Base-by-base conservation (phyloP, 2,113 vertebrate genomes). In the Oreamnos americanus region DNA sequence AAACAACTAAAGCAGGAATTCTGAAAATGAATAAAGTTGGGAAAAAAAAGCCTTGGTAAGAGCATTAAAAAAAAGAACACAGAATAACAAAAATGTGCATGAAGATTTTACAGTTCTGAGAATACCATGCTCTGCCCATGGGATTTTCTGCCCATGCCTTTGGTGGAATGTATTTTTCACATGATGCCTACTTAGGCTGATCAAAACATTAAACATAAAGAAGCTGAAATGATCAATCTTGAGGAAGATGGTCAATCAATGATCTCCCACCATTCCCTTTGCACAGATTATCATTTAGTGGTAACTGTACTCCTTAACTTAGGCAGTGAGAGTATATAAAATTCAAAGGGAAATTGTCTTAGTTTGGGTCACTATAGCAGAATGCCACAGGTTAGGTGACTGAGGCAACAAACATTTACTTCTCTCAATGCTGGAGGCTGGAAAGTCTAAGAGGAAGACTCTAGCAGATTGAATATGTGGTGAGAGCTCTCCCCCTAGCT, bases 401-500 rank as follows among this genome's bases (percentile, higher is more conserved):
- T 81, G 39, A 43, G 13, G 62, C 47, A 62, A 12, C 21, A 81
- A 25, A 17, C 25, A n/a, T 79, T 49, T 30, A 25, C 43, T 64
- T 53, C 45, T 64, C 28, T 26, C 74, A 81, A 2, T 17, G 43
- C 57, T 87, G 28, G n/a, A 87, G 13, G 21, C 28, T n/a, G 45
- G 57, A 49, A 87, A 51, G 33, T 43, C 33, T 60, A 76, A 78
- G 55, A 58, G n/a, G 14, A 74, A 16, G 67, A 36, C 36, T 76
- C 30, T 1, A 49, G 23, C 19, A 17, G 3, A 14, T 6, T 7
- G 10, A 5, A 10, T 21, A 0, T 47, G 28, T 47, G 49, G 43
- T 19, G 14, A 85, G 91, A 47, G 9, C 21, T n/a, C 39, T 45
- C 28, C 53, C 43, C 36, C 19, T 57, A 3, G 15, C 33, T 55